phyloP scores from a whole-genome alignment of 2,888 invertebrate genomes.

The Scaptomyza caliginosa region DNA sequence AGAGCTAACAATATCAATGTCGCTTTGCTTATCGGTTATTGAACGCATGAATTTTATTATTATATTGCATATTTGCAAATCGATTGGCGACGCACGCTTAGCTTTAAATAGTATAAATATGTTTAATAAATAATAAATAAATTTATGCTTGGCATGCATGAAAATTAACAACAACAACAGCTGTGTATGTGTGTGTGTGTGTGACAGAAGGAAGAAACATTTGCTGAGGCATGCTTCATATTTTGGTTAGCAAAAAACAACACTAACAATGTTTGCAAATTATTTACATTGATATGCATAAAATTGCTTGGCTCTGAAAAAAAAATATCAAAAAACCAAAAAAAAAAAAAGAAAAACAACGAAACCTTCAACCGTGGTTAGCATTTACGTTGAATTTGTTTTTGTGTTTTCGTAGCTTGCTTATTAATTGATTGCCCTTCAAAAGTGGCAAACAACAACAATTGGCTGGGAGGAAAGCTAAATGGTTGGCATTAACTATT shows the following conservation, averaged over 20 bases:
- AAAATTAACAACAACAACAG: slow-evolving; percentile 31
- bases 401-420: slow-evolving; percentile 12
- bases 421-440: slow-evolving; percentile 48
- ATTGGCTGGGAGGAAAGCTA: slow-evolving; percentile 28
- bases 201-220: slow-evolving; percentile 22
- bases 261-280: slow-evolving; percentile 50
- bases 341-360: background rate
- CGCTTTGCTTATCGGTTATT: slow-evolving; percentile 63
- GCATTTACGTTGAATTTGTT: slow-evolving; percentile 52
- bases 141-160: slow-evolving; percentile 48
- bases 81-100: slow-evolving; percentile 58
- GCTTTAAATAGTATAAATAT: slow-evolving; percentile 35
- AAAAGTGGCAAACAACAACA: slow-evolving; percentile 22
- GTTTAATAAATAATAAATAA: slow-evolving; percentile 66
- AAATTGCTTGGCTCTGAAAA: slow-evolving; percentile 43
- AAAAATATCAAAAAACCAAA: too few species aligned
- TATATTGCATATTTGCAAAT: slow-evolving; percentile 53
- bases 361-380: slow-evolving; percentile 70
- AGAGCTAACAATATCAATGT: slow-evolving; percentile 52
- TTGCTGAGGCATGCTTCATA: slow-evolving; percentile 29
- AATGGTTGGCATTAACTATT: slow-evolving; percentile 26
- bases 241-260: slow-evolving; percentile 34
- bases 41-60: slow-evolving; percentile 49
- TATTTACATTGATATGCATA: slow-evolving; percentile 62
- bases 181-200: slow-evolving; percentile 18